Conservation (phyloP, 1,140 invertebrate species). For the Charaxes varanes region DNA sequence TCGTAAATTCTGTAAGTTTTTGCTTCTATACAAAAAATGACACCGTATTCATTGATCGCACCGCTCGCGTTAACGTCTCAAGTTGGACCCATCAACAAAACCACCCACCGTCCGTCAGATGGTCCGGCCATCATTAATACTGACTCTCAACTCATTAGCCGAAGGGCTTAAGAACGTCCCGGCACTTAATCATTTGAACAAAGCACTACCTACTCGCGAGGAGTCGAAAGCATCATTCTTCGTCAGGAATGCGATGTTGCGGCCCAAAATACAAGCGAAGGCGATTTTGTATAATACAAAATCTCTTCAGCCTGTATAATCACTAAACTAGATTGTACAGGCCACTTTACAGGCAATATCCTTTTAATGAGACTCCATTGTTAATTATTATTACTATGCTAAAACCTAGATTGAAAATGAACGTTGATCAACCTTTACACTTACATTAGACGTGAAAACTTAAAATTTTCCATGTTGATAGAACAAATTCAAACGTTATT, state of each 20-base stretch:
- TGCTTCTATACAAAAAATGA: too few species aligned
- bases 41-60: constrained; percentile 27
- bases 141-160: constrained; percentile 68
- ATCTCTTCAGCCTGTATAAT: too few species aligned
- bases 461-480: too few species aligned
- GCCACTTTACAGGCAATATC: too few species aligned
- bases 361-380: too few species aligned
- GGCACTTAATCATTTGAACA: constrained; percentile 72
- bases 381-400: too few species aligned
- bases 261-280: constrained; percentile 28
- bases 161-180: constrained; percentile 66
- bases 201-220: constrained; percentile 69
- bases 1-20: too few species aligned
- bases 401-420: too few species aligned
- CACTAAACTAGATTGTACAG: too few species aligned
- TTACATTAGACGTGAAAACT: too few species aligned
- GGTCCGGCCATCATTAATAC: constrained; percentile 65
- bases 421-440: too few species aligned
- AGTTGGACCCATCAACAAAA: constrained; percentile 46
- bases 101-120: constrained; percentile 56
- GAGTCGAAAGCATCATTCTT: constrained; percentile 72
- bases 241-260: constrained; percentile 61
- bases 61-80: constrained; percentile 39
- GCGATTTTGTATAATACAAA: constrained; percentile 7
- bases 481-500: too few species aligned